These are phyloP conservation scores for Labrus mixtus DNA, from an alignment of 2,113 vertebrate species.

Conservation along the genomic window DNA sequence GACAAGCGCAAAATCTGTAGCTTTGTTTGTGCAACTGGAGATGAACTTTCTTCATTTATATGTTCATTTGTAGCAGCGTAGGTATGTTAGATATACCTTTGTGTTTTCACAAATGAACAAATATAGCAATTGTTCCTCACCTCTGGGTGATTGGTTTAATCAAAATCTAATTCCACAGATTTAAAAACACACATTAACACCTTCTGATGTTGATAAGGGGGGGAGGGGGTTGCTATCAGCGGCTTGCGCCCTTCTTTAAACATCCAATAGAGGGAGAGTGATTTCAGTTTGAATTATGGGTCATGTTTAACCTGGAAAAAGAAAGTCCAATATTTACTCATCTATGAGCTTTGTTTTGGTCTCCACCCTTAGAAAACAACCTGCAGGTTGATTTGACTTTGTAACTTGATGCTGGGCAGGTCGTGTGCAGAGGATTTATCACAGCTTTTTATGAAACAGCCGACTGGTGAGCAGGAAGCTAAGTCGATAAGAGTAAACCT, in stretches of 20 bases:
- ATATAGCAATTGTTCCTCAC: too few relatives aligned
- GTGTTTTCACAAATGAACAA: too few relatives aligned
- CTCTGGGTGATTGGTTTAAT: too few relatives aligned
- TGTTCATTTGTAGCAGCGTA: background rate
- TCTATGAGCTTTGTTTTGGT: background rate
- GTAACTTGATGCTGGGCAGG: background rate
- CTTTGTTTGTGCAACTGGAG: background rate
- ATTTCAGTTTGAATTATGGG: background rate
- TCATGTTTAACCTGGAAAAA: background rate
- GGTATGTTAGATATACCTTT: background rate
- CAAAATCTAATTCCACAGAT: background rate
- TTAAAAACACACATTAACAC: background rate
- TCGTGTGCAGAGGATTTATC: background rate
- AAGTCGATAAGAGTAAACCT: too few relatives aligned
- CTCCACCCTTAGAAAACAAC: background rate
- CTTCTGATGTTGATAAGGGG: too few relatives aligned
- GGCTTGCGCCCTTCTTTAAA: background rate
- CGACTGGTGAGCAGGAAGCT: background rate
- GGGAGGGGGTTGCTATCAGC: background rate
- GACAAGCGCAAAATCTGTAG: background rate
- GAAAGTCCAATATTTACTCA: background rate
- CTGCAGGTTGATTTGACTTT: background rate
- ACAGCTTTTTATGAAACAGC: background rate
- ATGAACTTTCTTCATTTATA: background rate
- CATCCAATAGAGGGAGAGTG: background rate